These are phyloP conservation scores for Pagrus major DNA, from an alignment of 2,113 vertebrate genomes.

Conservation along the genomic window DNA sequence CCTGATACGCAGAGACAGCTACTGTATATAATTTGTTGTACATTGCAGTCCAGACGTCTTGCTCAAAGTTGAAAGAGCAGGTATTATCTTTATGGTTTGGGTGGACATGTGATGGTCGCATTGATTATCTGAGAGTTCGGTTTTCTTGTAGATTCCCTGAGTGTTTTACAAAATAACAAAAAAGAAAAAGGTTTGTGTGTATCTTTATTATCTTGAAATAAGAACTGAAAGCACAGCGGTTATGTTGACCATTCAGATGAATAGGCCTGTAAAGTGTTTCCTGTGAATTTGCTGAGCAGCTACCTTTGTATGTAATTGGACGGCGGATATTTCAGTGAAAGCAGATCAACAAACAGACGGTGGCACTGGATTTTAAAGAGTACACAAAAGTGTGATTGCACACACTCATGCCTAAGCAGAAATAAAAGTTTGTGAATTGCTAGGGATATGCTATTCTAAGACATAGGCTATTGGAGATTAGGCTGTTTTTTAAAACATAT, in stretches of 20 bases:
- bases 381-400: background rate
- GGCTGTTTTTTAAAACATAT: background rate
- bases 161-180: background rate
- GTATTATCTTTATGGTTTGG: background rate
- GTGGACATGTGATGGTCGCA: background rate
- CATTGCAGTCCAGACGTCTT: background rate
- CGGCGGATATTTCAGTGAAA: background rate
- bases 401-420: background rate
- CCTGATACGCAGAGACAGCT: background rate
- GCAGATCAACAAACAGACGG: background rate
- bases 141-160: background rate
- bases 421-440: background rate
- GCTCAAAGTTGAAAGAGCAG: background rate
- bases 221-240: slow-evolving; percentile 4
- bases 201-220: slow-evolving; percentile 22
- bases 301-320: slow-evolving; percentile 9
- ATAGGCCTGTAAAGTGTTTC: background rate
- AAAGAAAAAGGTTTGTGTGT: background rate
- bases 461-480: background rate
- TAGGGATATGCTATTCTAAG: no score
- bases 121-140: background rate
- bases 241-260: slow-evolving; percentile 6
- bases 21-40: background rate
- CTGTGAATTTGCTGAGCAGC: slow-evolving; percentile 12
- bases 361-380: background rate